Conservation (phyloP, 2,797 vertebrate species). For the Ispidina picta region DNA sequence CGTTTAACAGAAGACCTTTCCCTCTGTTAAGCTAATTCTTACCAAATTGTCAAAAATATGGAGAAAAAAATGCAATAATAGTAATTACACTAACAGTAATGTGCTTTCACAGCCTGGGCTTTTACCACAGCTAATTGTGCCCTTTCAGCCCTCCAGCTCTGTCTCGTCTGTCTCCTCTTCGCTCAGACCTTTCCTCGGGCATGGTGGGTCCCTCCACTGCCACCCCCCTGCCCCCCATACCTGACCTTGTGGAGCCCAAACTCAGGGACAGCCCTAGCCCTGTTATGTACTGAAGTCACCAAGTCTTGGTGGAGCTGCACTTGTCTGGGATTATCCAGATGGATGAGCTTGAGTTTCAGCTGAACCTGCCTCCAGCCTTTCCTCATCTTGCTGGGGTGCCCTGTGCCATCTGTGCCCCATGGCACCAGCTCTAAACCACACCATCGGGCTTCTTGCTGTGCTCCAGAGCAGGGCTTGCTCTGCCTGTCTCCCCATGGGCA, state of each 20-base stretch:
- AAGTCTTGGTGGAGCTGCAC: neutral
- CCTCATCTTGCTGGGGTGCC: neutral
- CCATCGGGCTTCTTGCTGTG: accelerated
- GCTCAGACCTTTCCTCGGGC: neutral
- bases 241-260: neutral
- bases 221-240: accelerated
- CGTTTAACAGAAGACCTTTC: neutral
- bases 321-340: accelerated
- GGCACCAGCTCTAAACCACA: neutral
- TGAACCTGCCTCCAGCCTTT: neutral
- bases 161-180: neutral
- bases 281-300: neutral
- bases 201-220: neutral
- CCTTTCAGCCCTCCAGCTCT: neutral
- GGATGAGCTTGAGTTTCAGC: neutral
- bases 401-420: neutral
- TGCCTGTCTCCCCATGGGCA: neutral
- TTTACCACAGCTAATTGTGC: neutral
- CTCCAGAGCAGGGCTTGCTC: accelerated
- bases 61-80: neutral
- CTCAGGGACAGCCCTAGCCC: neutral
- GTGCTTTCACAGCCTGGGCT: neutral
- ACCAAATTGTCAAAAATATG: conserved; percentile 1
- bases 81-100: neutral
- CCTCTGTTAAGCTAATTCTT: neutral